phyloP scores from a whole-genome alignment of 2,113 vertebrate genomes.

The Propithecus coquereli region DNA sequence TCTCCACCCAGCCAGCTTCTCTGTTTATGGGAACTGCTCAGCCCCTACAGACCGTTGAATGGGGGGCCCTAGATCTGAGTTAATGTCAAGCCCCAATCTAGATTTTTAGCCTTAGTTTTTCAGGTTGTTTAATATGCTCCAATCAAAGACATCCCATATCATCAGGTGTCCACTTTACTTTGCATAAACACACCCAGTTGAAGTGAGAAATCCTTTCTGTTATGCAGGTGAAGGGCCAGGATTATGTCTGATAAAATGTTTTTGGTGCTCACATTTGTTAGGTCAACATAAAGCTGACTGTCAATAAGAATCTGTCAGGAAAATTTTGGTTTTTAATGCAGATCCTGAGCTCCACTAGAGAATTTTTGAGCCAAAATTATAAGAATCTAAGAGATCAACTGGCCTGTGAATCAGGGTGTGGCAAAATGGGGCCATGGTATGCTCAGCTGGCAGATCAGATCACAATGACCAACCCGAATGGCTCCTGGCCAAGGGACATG shows the following conservation, averaged over 20 bases:
- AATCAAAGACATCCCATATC: not conserved
- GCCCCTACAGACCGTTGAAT: not conserved
- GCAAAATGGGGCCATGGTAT: not conserved
- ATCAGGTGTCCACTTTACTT: not conserved
- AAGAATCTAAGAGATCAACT: not conserved
- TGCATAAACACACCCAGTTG: not conserved
- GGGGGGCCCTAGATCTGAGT: not conserved
- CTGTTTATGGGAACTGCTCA: not conserved
- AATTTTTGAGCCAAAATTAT: not conserved
- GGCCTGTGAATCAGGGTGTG: not conserved
- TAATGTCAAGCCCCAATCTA: not conserved
- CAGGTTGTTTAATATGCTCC: not conserved
- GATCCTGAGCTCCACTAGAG: not conserved
- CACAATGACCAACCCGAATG: not conserved
- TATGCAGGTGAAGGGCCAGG: not conserved
- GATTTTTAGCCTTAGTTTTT: not conserved
- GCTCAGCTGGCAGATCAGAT: too few relatives aligned
- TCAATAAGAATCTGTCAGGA: not conserved
- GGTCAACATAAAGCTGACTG: not conserved
- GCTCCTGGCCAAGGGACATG: not conserved
- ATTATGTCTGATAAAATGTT: not conserved
- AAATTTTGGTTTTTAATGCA: not conserved
- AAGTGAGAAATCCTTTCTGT: not conserved
- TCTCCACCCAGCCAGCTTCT: not conserved
- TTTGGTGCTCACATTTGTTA: not conserved